phyloP scores from a whole-genome alignment of 2,113 vertebrate species.

The Oreochromis spilurus region DNA sequence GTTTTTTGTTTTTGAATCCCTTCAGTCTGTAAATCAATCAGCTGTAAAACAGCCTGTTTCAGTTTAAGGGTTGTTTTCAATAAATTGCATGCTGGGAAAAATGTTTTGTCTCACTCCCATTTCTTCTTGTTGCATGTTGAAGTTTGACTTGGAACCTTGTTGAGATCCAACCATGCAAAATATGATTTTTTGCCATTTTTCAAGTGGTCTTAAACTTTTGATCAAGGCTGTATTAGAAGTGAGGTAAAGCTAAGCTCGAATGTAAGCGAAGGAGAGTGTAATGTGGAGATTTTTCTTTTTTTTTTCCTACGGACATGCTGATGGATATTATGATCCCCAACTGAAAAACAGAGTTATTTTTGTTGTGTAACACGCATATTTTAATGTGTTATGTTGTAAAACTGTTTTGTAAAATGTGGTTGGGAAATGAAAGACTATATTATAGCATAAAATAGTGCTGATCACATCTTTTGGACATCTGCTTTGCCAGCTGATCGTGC shows the following conservation, averaged over 20 bases:
- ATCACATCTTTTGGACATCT: background rate
- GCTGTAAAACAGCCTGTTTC: too few species aligned
- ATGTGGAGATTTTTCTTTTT: background rate
- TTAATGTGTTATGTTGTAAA: background rate
- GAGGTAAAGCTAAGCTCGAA: background rate
- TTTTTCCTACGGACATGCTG: background rate
- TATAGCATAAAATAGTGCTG: background rate
- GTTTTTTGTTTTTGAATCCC: too few species aligned
- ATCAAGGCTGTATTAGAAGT: background rate
- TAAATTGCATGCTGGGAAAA: too few species aligned
- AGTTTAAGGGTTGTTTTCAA: too few species aligned
- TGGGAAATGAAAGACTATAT: background rate
- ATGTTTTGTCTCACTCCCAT: too few species aligned
- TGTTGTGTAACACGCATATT: background rate
- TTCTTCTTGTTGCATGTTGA: too few species aligned
- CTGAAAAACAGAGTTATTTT: background rate
- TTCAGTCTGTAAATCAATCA: too few species aligned
- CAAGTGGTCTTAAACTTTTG: background rate
- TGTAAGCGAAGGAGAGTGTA: background rate
- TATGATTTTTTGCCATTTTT: background rate
- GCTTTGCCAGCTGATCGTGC: background rate
- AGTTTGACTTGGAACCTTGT: background rate
- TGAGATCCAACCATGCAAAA: background rate
- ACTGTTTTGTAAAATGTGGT: background rate
- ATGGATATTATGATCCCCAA: background rate